phyloP scores from a whole-genome alignment of 2,113 vertebrate species.

The Rutilus rutilus region DNA sequence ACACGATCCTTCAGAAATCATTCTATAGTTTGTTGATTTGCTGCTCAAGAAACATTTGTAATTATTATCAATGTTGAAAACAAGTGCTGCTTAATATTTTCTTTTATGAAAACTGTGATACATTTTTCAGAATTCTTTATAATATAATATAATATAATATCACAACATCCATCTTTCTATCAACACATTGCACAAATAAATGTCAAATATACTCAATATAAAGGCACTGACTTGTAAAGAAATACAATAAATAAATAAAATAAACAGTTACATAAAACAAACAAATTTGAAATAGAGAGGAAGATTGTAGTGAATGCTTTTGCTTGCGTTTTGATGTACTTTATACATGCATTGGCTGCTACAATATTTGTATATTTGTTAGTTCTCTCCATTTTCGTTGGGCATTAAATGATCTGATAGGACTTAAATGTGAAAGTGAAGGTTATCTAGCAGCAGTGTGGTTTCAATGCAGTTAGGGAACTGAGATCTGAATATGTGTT shows the following conservation, averaged over 20 bases:
- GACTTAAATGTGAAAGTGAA: slow-evolving; percentile 7
- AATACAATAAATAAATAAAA: background rate
- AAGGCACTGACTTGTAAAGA: background rate
- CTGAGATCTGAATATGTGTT: slow-evolving; percentile 47
- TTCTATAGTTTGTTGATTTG: background rate
- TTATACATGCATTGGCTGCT: background rate
- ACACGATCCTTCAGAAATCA: background rate
- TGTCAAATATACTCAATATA: background rate
- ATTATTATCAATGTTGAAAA: background rate
- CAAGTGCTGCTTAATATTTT: background rate
- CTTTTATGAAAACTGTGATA: background rate
- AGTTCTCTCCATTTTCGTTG: background rate
- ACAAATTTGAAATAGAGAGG: background rate
- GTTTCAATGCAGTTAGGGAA: slow-evolving; percentile 5
- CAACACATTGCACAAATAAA: no score
- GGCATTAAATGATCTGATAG: background rate
- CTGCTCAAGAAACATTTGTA: no score
- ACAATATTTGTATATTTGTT: background rate
- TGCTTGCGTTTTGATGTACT: background rate
- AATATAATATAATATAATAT: background rate
- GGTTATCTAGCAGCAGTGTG: slow-evolving; percentile 17
- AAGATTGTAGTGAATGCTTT: background rate
- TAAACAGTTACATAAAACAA: background rate
- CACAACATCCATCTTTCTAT: no score
- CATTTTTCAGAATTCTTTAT: background rate